Conservation (phyloP, 2,113 vertebrate genomes). For the Calypte anna region DNA sequence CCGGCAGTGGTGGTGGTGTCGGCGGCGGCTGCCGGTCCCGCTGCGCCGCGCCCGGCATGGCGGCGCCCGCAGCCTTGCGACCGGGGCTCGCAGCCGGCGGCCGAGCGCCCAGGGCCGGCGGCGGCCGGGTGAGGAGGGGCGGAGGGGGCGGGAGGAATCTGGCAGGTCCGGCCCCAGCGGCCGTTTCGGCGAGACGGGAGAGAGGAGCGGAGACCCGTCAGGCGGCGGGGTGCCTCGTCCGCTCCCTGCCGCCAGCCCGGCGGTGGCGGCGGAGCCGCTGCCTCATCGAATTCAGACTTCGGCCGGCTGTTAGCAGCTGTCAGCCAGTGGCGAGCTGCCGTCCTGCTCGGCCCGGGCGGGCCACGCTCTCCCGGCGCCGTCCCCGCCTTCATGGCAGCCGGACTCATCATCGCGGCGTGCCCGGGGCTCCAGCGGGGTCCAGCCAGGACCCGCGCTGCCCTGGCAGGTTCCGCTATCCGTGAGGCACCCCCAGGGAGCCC, state of each 20-base stretch:
- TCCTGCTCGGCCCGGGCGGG: neutral
- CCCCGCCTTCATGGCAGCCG: neutral
- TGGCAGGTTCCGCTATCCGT: neutral
- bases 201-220: too few species aligned
- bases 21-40: neutral
- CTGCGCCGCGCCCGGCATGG: conserved; percentile 33
- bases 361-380: neutral
- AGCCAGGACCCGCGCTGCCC: neutral
- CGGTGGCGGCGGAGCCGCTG: neutral
- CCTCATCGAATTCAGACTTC: neutral
- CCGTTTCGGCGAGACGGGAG: too few species aligned
- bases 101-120: neutral
- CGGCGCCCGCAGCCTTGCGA: conserved; percentile 42
- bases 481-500: neutral
- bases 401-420: neutral
- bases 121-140: neutral
- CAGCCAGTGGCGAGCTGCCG: neutral
- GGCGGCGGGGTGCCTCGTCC: neutral
- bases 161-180: neutral
- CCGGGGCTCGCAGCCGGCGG: conserved; percentile 24
- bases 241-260: neutral
- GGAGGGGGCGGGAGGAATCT: neutral
- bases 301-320: neutral
- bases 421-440: neutral
- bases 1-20: neutral